These are phyloP conservation scores for Mormyrops boulengeri DNA, from an alignment of 2,797 vertebrate genomes.

Conservation along the genomic window DNA sequence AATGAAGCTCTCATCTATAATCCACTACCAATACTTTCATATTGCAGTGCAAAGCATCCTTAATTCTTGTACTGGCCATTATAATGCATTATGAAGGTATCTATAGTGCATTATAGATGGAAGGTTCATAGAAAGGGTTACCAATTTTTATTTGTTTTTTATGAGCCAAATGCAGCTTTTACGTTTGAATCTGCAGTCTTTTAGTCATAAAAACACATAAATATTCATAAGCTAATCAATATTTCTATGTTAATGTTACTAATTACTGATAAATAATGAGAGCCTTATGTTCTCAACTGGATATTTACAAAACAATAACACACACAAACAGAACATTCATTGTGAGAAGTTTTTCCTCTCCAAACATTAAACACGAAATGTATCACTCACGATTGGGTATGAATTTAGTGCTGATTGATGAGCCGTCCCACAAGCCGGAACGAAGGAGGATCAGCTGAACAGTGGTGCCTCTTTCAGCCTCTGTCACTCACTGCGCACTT, in stretches of 20 bases:
- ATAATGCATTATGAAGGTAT: not conserved
- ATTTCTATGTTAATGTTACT: not conserved
- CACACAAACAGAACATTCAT: not conserved
- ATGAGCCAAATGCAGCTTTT: not conserved
- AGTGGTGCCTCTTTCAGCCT: not conserved
- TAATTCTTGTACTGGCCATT: not conserved
- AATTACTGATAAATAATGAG: not conserved
- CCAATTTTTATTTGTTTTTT: not conserved
- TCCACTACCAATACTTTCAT: not conserved
- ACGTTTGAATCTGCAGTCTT: not conserved
- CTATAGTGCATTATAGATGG: not conserved
- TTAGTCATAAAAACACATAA: not conserved
- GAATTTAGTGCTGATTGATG: constrained; percentile 11
- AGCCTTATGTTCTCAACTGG: not conserved
- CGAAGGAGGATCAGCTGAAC: not conserved
- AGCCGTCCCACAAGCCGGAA: not conserved
- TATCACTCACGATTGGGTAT: not conserved
- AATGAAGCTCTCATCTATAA: not conserved
- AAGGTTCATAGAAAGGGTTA: not conserved
- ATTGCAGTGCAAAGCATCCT: not conserved
- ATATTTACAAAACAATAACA: not conserved
- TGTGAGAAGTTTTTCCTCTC: not conserved
- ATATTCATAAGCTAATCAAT: not conserved
- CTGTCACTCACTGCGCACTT: not conserved
- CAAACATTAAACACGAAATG: not conserved